Percentiles rank a stretch among this genome's conserved stretches.
phyloP scores from a whole-genome alignment of 2,888 invertebrate species.

The Spicauda simplicius region DNA sequence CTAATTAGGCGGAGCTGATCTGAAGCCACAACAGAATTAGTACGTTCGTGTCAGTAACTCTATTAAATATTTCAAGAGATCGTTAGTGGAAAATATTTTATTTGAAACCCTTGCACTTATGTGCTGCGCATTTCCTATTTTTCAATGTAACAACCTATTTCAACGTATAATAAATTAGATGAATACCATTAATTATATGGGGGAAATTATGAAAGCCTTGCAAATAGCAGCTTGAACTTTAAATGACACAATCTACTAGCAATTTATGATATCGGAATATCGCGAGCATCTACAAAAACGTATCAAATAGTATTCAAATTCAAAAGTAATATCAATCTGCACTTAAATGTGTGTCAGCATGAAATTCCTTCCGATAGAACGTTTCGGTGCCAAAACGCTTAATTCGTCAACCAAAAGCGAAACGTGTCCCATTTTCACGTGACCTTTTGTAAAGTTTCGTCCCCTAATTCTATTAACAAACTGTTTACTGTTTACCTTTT shows the following conservation, averaged over 20 bases:
- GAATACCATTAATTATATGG: background rate
- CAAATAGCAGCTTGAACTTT: conserved; percentile 80
- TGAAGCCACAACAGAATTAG: conserved; percentile 78
- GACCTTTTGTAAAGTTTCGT: conserved; percentile 72
- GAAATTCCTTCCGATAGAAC: conserved; percentile 6
- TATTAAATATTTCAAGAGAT: conserved; percentile 44
- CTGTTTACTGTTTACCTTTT: conserved; percentile 59
- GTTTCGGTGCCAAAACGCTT: conserved; percentile 42
- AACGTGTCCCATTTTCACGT: conserved; percentile 70
- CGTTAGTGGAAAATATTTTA: conserved; percentile 21
- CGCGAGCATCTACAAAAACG: no score
- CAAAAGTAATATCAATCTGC: background rate
- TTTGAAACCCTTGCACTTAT: background rate
- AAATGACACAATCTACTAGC: conserved; percentile 68
- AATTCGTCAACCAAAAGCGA: conserved; percentile 70
- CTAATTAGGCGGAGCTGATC: conserved; percentile 80
- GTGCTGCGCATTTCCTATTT: background rate
- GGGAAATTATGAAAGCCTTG: conserved; percentile 42
- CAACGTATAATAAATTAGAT: background rate
- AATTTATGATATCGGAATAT: conserved; percentile 41
- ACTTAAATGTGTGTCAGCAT: background rate
- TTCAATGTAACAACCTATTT: background rate
- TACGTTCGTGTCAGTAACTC: conserved; percentile 68
- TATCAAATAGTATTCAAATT: background rate
- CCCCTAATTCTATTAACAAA: conserved; percentile 67